Evolutionary conservation across 1,140 invertebrate genomes (phyloP).

Genomic region (Bombus affinis): DNA sequence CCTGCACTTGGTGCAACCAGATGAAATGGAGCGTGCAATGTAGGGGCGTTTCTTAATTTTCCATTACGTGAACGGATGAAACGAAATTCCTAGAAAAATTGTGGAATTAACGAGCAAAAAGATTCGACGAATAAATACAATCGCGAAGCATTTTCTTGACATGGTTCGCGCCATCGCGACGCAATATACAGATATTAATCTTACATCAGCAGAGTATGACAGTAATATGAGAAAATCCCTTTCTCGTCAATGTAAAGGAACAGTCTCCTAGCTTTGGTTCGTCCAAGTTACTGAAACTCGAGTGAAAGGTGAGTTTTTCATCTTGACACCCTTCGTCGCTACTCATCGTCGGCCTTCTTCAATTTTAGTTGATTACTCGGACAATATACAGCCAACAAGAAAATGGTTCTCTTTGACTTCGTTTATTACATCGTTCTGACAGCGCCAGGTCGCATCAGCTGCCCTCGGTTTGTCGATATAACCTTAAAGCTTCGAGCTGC

Average conservation of each 20-base stretch:
- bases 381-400: background rate
- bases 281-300: background rate
- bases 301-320: background rate
- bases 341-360: background rate
- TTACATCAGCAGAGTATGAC: background rate
- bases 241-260: background rate
- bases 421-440: background rate
- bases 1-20: background rate
- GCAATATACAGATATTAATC: background rate
- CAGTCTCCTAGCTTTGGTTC: background rate
- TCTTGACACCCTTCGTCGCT: background rate
- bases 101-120: background rate
- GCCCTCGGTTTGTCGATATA: background rate
- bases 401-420: background rate
- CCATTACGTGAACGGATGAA: background rate
- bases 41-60: background rate
- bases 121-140: background rate
- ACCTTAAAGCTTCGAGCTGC: background rate
- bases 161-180: no score
- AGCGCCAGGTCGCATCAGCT: background rate
- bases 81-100: no score
- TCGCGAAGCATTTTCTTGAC: background rate
- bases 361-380: background rate
- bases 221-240: no score
- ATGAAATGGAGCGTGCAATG: conserved; percentile 22